phyloP scores from a whole-genome alignment of 2,888 invertebrate species.

The Pseudococcus jackbeardsleyi region DNA sequence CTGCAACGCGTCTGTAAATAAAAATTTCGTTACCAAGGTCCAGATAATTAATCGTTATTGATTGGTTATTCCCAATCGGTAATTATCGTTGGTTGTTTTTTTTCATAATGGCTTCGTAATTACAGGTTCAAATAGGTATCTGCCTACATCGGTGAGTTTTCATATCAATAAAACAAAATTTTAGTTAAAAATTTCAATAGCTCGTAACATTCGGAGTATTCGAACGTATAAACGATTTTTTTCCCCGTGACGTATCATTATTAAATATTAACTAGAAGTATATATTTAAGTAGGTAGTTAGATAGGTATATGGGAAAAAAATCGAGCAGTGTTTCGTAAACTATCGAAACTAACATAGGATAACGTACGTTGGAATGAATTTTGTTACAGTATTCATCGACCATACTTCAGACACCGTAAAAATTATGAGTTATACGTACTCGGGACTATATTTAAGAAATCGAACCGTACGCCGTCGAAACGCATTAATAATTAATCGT shows the following conservation, averaged over 20 bases:
- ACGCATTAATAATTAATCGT: slow-evolving; percentile 39
- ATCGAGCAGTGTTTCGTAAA: neutral
- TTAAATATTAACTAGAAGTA: no score
- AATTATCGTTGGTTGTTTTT: neutral
- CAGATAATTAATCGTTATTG: neutral
- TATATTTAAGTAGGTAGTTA: neutral
- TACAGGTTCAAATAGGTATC: neutral
- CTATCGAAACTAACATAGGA: neutral
- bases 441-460: slow-evolving; percentile 8
- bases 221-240: neutral
- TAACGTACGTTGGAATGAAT: neutral
- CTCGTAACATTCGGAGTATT: neutral
- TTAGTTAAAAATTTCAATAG: neutral
- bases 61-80: neutral
- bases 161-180: no score
- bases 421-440: neutral
- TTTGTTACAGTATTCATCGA: neutral
- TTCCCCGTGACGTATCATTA: no score
- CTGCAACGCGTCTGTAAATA: no score
- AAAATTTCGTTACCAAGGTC: neutral
- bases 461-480: slow-evolving; percentile 21
- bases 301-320: neutral
- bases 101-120: neutral
- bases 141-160: neutral
- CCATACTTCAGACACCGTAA: neutral